Base-by-base conservation (phyloP, 2,113 vertebrate genomes). In the Lepisosteus osseus region DNA sequence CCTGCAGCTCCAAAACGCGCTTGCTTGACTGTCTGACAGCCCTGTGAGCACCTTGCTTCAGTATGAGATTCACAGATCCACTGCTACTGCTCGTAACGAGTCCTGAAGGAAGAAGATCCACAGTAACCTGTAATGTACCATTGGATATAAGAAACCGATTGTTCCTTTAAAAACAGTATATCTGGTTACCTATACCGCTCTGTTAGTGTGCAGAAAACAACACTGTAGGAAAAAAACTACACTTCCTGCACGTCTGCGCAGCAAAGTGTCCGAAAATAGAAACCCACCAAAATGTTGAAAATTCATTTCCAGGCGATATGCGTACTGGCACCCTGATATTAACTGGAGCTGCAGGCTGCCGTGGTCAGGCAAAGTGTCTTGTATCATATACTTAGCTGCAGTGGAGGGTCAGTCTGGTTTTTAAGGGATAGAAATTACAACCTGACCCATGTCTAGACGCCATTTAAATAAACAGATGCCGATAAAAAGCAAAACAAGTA, bases 261-360 rank as follows among this genome's bases (percentile, higher is more conserved):
- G 6, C 17, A 71, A 29, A 17, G 40, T 45, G 43, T 55, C 47
- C 69, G 44, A 43, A 72, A 76, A 77, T 73, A 70, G 40, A 65
- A 7, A 44, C 7, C 56, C 47, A 42, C 41, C 45, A 29, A 63
- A 45, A 44, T 57, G 42, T 42, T 4, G 12, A 59, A 59, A 59
- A 54, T 54, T 54, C 13, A 63, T 63, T 51, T 51, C 44, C 61
- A n/a, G n/a, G 11, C 29, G 4, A 4, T 7, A 15, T 54, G 40
- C 8, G n/a, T 44, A 45, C 12, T 55, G 29, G n/a, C n/a, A 59
- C 29, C 43, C 70, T 56, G 14, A 64, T 55, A 42, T 54, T 69
- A 45, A 7, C 13, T 15, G 6, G 14, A 14, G 54, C 12, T 54
- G 44, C 47, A 59, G 14, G 14, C 47, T 51, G 11, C 7, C 65